A percentile compares a stretch with the other conserved stretches of the same genome.
Conservation (phyloP, 2,888 invertebrate genomes). For the Scotopteryx bipunctaria region DNA sequence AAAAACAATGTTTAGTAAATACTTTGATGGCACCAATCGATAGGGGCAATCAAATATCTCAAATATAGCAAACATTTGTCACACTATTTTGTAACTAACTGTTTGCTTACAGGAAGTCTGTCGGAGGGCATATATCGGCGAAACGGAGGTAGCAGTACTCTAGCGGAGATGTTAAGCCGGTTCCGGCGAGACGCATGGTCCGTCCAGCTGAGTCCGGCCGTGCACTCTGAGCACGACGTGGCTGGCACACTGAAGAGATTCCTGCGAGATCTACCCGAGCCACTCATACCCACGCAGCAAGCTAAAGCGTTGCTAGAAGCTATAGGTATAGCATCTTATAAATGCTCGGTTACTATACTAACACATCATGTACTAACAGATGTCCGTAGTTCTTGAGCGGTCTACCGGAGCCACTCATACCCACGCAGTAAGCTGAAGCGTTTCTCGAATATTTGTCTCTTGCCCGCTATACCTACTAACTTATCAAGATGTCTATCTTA, state of each 20-base stretch:
- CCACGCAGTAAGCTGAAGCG: too few species aligned
- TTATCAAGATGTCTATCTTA: too few species aligned
- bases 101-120: slow-evolving; percentile 85
- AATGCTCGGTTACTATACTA: too few species aligned
- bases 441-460: too few species aligned
- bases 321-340: slow-evolving; percentile 75
- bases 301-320: slow-evolving; percentile 87
- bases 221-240: slow-evolving; percentile 94
- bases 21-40: too few species aligned
- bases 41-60: too few species aligned
- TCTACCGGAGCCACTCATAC: too few species aligned
- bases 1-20: too few species aligned
- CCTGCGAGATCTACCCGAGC: slow-evolving; percentile 93
- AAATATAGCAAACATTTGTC: too few species aligned
- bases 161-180: slow-evolving; percentile 87
- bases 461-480: too few species aligned
- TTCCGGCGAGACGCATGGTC: slow-evolving; percentile 93
- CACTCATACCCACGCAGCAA: slow-evolving; percentile 88
- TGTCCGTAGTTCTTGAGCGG: too few species aligned
- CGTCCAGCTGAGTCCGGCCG: slow-evolving; percentile 89
- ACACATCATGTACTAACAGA: too few species aligned
- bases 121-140: slow-evolving; percentile 95
- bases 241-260: slow-evolving; percentile 94
- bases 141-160: slow-evolving; percentile 89
- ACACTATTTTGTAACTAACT: background rate